phyloP scores from a whole-genome alignment of 2,888 invertebrate genomes.

The Tetanocera ferruginea region DNA sequence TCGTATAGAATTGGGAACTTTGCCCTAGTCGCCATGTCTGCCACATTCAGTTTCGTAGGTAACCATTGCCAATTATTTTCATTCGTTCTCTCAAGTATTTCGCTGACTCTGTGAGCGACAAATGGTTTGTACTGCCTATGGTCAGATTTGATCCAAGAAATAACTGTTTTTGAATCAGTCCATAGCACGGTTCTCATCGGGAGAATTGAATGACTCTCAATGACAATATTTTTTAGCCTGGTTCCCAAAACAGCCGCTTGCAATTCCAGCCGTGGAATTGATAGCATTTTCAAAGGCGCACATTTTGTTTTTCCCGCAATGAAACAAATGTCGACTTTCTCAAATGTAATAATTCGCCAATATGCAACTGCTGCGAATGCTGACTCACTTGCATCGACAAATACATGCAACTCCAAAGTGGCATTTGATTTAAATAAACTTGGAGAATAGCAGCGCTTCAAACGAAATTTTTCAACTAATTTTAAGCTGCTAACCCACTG shows the following conservation, averaged over 20 bases:
- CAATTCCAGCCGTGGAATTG: constrained; percentile 19
- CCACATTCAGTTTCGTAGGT: too few relatives aligned
- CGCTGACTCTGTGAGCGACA: too few relatives aligned
- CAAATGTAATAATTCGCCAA: neutral
- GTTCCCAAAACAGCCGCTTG: constrained; percentile 4
- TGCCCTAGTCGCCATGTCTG: too few relatives aligned
- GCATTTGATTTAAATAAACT: neutral
- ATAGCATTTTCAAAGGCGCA: neutral
- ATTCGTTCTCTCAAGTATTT: too few relatives aligned
- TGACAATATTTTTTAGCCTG: neutral
- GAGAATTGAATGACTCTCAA: neutral
- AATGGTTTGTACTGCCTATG: too few relatives aligned
- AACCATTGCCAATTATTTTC: too few relatives aligned
- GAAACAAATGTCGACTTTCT: neutral
- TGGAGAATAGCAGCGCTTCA: constrained; percentile 8
- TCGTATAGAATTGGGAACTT: too few relatives aligned
- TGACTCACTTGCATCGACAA: constrained; percentile 1
- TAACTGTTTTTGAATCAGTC: too few relatives aligned
- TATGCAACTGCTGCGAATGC: neutral
- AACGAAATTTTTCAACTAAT: neutral
- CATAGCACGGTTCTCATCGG: too few relatives aligned
- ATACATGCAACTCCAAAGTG: too few relatives aligned
- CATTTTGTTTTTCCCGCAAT: constrained; percentile 17
- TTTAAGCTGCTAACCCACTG: constrained; percentile 18
- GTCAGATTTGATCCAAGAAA: too few relatives aligned